phyloP scores from a whole-genome alignment of 2,113 vertebrate genomes.

The Protomyctophum bolini region DNA sequence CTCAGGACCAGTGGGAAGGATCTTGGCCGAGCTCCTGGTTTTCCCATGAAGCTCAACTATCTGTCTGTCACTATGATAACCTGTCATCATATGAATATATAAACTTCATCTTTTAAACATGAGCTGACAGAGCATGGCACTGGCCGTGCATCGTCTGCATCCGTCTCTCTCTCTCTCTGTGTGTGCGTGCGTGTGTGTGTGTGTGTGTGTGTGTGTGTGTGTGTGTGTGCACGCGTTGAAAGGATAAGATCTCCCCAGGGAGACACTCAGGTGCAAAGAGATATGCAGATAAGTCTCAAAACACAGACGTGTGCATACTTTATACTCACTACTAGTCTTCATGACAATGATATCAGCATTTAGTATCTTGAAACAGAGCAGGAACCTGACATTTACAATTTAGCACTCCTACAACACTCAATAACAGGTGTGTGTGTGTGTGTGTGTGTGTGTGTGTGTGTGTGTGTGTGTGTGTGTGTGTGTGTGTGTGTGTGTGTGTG shows the following conservation, averaged over 20 bases:
- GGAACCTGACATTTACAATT: constrained; percentile 53
- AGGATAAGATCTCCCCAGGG: no score
- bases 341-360: neutral
- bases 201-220: constrained; percentile 7
- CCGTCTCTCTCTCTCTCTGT: constrained; percentile 3
- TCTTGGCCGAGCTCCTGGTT: constrained; percentile 44
- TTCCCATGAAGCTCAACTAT: constrained; percentile 49
- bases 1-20: constrained; percentile 33
- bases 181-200: constrained; percentile 11
- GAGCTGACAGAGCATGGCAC: constrained; percentile 42
- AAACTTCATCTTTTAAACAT: constrained; percentile 71
- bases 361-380: constrained; percentile 22
- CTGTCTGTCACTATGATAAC: constrained; percentile 64
- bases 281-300: neutral
- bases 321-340: neutral
- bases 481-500: constrained; percentile 17
- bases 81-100: constrained; percentile 58
- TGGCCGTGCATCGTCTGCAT: constrained; percentile 4
- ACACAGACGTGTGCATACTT: constrained; percentile 5
- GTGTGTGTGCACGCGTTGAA: constrained; percentile 24
- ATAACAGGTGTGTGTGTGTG: constrained; percentile 13
- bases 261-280: constrained; percentile 5
- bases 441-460: neutral
- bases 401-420: constrained; percentile 23
- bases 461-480: constrained; percentile 1